Evolutionary conservation across 2,113 vertebrate species (phyloP).

Genomic region (Pangasianodon hypophthalmus): DNA sequence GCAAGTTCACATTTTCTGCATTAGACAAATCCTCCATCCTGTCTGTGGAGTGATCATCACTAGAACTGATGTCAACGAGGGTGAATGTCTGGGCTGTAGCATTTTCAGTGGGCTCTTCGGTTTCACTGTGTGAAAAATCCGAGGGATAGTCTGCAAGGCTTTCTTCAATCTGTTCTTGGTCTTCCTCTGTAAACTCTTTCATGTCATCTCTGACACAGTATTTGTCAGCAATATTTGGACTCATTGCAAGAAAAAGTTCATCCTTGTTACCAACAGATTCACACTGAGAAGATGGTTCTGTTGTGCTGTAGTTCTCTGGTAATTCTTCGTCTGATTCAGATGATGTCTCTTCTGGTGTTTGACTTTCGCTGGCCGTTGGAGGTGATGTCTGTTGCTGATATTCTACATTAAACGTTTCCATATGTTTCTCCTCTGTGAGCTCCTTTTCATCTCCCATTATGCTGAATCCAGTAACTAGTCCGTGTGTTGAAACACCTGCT

Average conservation of each 20-base stretch:
- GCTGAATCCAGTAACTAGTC: conserved; percentile 35
- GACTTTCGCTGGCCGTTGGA: conserved; percentile 16
- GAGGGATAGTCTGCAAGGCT: conserved; percentile 72
- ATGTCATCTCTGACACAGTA: conserved; percentile 49
- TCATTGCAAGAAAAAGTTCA: neutral
- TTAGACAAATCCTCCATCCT: neutral
- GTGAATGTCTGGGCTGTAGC: conserved; percentile 21
- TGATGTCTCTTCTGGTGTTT: conserved; percentile 32
- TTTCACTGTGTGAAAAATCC: conserved; percentile 69
- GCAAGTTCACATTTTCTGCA: neutral
- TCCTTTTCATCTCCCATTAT: conserved; percentile 32
- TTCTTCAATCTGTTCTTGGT: conserved; percentile 71
- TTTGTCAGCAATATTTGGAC: neutral
- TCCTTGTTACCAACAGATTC: neutral
- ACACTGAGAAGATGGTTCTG: neutral
- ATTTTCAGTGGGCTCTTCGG: conserved; percentile 41
- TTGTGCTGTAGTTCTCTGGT: neutral
- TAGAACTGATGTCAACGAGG: neutral
- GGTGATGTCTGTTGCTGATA: neutral
- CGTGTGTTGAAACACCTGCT: conserved; percentile 54
- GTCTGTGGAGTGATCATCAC: neutral
- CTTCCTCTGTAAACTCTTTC: conserved; percentile 70
- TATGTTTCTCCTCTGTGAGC: neutral
- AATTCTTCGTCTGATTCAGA: conserved; percentile 44
- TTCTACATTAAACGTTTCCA: neutral